These are phyloP conservation scores for Ceramica pisi DNA, from an alignment of 2,888 invertebrate genomes.

Conservation along the genomic window DNA sequence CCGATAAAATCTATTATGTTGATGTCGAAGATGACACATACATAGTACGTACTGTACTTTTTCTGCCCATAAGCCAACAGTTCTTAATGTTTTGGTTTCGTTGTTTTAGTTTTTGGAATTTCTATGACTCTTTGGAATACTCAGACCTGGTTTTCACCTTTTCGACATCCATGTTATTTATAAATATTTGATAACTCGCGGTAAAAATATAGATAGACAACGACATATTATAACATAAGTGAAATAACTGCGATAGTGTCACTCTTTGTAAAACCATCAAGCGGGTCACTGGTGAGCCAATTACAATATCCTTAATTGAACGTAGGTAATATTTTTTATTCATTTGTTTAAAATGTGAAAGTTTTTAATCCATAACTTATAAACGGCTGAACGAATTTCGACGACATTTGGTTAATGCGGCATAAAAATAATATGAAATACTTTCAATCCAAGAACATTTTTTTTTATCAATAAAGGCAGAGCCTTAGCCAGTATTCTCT, in stretches of 20 bases:
- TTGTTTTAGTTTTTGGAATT: background rate
- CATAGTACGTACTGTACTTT: background rate
- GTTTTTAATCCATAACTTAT: no score
- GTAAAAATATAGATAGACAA: background rate
- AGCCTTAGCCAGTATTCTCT: background rate
- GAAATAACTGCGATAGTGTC: background rate
- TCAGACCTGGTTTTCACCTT: background rate
- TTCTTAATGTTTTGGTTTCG: background rate
- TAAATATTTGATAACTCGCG: background rate
- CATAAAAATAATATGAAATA: no score
- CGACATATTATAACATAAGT: background rate
- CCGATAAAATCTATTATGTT: background rate
- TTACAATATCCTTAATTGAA: no score
- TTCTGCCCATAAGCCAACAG: background rate
- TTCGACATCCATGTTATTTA: background rate
- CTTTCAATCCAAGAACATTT: no score
- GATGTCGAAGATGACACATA: constrained; percentile 6
- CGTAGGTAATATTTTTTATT: background rate
- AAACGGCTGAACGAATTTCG: background rate
- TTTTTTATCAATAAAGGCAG: no score
- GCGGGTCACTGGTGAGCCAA: background rate
- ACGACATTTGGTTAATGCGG: background rate
- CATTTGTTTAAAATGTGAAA: background rate
- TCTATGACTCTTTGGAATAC: background rate
- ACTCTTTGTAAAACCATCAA: constrained; percentile 1